Evolutionary conservation across 2,113 vertebrate species (phyloP).

Genomic region (Eptesicus fuscus): DNA sequence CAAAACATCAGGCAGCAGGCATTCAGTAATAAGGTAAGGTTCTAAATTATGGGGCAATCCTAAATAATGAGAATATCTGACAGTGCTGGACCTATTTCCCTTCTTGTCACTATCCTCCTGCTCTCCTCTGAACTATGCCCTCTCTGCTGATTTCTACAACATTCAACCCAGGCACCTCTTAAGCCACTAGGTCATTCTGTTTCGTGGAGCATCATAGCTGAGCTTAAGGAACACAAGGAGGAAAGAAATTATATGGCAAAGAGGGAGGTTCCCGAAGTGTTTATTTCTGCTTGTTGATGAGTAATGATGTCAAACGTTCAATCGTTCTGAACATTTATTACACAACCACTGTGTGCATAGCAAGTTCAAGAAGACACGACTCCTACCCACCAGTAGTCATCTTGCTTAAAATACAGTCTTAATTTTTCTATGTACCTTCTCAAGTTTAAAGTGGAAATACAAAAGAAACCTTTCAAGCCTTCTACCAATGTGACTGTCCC

Average conservation of each 20-base stretch:
- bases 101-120: neutral
- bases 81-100: neutral
- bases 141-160: neutral
- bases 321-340: neutral
- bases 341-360: neutral
- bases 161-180: neutral
- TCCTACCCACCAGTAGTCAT: neutral
- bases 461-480: constrained; percentile 9
- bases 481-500: neutral
- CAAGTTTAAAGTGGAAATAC: neutral
- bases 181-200: neutral
- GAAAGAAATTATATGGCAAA: neutral
- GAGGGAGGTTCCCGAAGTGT: neutral
- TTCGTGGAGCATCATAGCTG: neutral
- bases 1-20: neutral
- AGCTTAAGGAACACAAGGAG: neutral
- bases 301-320: neutral
- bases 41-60: neutral
- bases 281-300: neutral
- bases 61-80: neutral
- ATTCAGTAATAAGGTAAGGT: neutral
- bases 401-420: neutral
- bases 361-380: neutral
- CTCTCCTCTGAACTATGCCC: neutral
- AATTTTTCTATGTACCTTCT: neutral